A percentile compares a stretch with the other conserved stretches of the same genome.
Conservation (phyloP, 2,888 invertebrate genomes). For the Crepidodera aurea region DNA sequence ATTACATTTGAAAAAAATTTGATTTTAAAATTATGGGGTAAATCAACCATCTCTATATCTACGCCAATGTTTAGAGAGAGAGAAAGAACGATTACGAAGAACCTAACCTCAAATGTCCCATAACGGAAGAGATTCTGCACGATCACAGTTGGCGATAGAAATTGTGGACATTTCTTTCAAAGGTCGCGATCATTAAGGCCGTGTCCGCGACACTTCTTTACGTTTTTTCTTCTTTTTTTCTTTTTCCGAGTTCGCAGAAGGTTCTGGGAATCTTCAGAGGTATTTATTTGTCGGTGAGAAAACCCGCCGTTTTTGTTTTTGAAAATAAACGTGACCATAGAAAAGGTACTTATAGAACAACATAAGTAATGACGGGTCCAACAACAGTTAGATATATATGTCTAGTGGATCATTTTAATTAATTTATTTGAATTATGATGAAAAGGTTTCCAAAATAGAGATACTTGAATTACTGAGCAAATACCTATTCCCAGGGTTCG, state of each 20-base stretch:
- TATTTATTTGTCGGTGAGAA: constrained; percentile 7
- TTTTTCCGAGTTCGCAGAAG: constrained; percentile 5
- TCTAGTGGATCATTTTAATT: too few relatives aligned
- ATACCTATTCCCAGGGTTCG: too few relatives aligned
- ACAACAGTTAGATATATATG: too few relatives aligned
- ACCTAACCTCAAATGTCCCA: constrained; percentile 28
- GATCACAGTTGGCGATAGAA: constrained; percentile 19
- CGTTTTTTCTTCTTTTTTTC: constrained; percentile 6
- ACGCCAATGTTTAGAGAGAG: not conserved
- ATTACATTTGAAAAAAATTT: too few relatives aligned
- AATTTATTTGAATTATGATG: too few relatives aligned
- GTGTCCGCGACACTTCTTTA: constrained; percentile 7
- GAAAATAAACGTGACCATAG: not conserved
- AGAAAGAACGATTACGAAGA: not conserved
- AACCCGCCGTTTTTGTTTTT: not conserved
- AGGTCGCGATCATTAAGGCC: constrained; percentile 26
- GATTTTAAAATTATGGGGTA: too few relatives aligned
- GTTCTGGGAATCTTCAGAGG: not conserved
- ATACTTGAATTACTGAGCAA: too few relatives aligned
- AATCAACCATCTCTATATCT: too few relatives aligned
- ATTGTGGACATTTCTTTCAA: constrained; percentile 32
- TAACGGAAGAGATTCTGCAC: constrained; percentile 41
- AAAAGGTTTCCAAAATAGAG: too few relatives aligned
- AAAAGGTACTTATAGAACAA: not conserved
- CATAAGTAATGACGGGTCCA: too few relatives aligned